phyloP scores from a whole-genome alignment of 2,797 vertebrate species.

The Centroberyx gerrardi region DNA sequence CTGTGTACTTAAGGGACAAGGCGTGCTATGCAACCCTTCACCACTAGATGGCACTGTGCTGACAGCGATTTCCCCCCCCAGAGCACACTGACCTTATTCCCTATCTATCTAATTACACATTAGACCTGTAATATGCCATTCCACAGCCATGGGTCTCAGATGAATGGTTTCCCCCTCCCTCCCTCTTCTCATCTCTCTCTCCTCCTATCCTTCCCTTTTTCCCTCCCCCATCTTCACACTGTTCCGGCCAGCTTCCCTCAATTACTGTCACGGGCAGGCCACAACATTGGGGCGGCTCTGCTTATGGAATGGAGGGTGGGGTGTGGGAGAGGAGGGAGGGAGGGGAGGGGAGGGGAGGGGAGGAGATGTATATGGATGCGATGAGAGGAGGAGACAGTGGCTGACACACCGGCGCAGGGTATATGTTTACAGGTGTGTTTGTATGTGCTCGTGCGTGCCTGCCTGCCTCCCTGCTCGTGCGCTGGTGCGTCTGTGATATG shows the following conservation, averaged over 20 bases:
- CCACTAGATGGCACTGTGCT: constrained; percentile 86
- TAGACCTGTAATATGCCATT: constrained; percentile 88
- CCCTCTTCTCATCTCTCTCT: constrained; percentile 68
- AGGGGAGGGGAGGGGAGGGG: constrained; percentile 29
- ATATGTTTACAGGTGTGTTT: constrained; percentile 78
- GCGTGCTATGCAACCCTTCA: not conserved
- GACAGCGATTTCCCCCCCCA: constrained; percentile 65
- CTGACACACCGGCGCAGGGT: constrained; percentile 67
- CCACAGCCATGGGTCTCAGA: constrained; percentile 86
- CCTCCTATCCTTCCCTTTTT: constrained; percentile 48
- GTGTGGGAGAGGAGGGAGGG: constrained; percentile 1
- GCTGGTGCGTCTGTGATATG: constrained; percentile 55
- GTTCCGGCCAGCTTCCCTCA: constrained; percentile 87
- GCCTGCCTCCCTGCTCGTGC: constrained; percentile 35
- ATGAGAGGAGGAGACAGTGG: constrained; percentile 75
- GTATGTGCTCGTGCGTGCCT: constrained; percentile 49
- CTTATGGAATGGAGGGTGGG: constrained; percentile 46
- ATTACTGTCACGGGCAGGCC: constrained; percentile 85
- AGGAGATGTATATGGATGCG: constrained; percentile 66
- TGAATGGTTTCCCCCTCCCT: constrained; percentile 81
- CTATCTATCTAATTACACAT: constrained; percentile 89
- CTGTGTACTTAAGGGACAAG: constrained; percentile 41
- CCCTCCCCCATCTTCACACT: constrained; percentile 72
- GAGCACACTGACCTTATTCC: constrained; percentile 83
- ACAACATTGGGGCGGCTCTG: constrained; percentile 71